Evolutionary conservation across 1,140 invertebrate genomes (phyloP).

Genomic region (Ericerus pela): DNA sequence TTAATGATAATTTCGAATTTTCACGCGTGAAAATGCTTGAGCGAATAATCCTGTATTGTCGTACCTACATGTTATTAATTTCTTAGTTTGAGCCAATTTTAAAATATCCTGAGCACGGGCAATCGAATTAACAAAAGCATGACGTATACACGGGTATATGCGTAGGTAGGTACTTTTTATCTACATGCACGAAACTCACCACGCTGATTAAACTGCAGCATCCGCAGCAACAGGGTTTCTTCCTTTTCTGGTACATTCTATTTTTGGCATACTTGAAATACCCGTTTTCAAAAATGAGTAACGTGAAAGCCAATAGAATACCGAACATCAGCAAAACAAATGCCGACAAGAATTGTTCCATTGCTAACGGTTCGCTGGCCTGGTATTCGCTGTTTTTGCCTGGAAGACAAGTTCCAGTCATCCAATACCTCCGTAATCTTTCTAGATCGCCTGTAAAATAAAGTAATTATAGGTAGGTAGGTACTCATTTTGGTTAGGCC

Average conservation of each 20-base stretch:
- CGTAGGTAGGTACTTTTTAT: too few relatives aligned
- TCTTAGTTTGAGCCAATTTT: too few relatives aligned
- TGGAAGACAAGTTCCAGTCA: slow-evolving; percentile 90
- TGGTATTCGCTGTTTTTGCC: slow-evolving; percentile 79
- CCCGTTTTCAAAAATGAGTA: slow-evolving; percentile 78
- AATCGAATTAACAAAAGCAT: too few relatives aligned
- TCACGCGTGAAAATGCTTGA: too few relatives aligned
- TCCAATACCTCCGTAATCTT: slow-evolving; percentile 84
- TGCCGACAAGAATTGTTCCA: slow-evolving; percentile 94
- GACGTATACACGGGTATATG: too few relatives aligned
- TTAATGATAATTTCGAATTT: too few relatives aligned
- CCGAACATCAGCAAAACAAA: slow-evolving; percentile 90
- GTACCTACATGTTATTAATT: too few relatives aligned
- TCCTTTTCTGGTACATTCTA: slow-evolving; percentile 73
- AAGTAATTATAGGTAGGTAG: too few relatives aligned
- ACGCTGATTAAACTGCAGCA: slow-evolving; percentile 84
- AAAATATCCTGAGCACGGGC: too few relatives aligned
- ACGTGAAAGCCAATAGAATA: slow-evolving; percentile 66
- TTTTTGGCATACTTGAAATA: slow-evolving; percentile 85
- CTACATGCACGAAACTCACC: slow-evolving; percentile 36
- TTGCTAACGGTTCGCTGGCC: slow-evolving; percentile 77
- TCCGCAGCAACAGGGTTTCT: slow-evolving; percentile 38
- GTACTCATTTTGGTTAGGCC: too few relatives aligned
- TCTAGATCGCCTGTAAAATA: slow-evolving; percentile 65
- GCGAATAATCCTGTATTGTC: too few relatives aligned